Percentiles rank a stretch among this genome's conserved stretches.
Evolutionary conservation across 1,140 invertebrate genomes (phyloP).

Genomic region (Battus philenor): DNA sequence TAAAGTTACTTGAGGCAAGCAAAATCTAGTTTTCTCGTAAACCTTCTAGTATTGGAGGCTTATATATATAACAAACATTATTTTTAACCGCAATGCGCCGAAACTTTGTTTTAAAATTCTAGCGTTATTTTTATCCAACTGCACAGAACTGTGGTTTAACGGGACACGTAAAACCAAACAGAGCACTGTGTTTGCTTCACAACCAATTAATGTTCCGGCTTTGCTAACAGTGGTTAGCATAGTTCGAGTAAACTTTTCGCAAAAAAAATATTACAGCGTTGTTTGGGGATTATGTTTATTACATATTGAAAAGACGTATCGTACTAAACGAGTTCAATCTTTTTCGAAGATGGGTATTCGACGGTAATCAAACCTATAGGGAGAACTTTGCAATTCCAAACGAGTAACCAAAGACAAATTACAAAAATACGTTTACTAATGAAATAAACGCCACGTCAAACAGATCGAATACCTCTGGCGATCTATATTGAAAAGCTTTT

Average conservation of each 20-base stretch:
- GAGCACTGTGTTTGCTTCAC: slow-evolving; percentile 14
- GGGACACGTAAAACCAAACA: slow-evolving; percentile 15
- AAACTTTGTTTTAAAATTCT: slow-evolving; percentile 7
- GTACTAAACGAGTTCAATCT: neutral
- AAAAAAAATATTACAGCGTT: neutral
- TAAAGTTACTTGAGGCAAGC: too few species aligned
- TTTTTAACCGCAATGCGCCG: slow-evolving; percentile 14
- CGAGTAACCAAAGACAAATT: slow-evolving; percentile 15
- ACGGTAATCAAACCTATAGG: slow-evolving; percentile 1
- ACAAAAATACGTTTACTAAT: slow-evolving; percentile 15
- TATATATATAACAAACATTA: too few species aligned
- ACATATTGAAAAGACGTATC: neutral
- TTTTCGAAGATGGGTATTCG: neutral
- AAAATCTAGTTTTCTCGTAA: too few species aligned
- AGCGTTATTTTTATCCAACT: slow-evolving; percentile 12
- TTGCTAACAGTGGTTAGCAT: slow-evolving; percentile 9
- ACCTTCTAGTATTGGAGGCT: too few species aligned
- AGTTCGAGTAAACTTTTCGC: slow-evolving; percentile 9
- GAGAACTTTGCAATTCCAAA: slow-evolving; percentile 9
- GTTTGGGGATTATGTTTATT: too few species aligned
- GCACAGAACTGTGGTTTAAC: slow-evolving; percentile 5
- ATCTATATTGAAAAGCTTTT: slow-evolving; percentile 1
- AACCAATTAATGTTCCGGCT: slow-evolving; percentile 14
- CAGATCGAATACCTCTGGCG: slow-evolving; percentile 15
- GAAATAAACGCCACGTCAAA: slow-evolving; percentile 17